Base-by-base conservation (phyloP, 2,797 vertebrate genomes). In the Aldrovandia affinis region DNA sequence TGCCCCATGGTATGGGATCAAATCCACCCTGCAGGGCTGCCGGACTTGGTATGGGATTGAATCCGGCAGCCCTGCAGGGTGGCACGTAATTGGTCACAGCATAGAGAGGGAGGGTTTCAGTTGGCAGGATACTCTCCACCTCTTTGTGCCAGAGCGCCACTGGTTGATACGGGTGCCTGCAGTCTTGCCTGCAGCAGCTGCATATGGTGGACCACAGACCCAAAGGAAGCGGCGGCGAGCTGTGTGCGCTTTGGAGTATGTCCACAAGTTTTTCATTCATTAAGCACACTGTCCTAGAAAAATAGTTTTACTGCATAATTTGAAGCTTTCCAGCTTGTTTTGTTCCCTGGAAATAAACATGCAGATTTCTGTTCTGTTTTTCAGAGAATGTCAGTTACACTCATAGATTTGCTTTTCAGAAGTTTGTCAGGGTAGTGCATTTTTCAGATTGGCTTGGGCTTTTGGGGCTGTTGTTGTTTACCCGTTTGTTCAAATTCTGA, bases 211-310 rank as follows among this genome's bases (percentile, higher is more conserved):
- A n/a, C n/a, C n/a, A n/a, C n/a, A n/a, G n/a, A n/a, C n/a, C 22
- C n/a, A 80, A 84, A 14, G 28, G 2, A 22, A 14, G 10, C 5
- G 2, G 18, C 54, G n/a, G n/a, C n/a, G n/a, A n/a, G n/a, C n/a
- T n/a, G n/a, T n/a, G n/a, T n/a, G n/a, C n/a, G n/a, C n/a, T n/a
- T n/a, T n/a, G n/a, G n/a, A n/a, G n/a, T n/a, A n/a, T n/a, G 52
- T 30, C 33, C n/a, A 25, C 36, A 18, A 15, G 12, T 78, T 50
- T 20, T 39, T 81, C 44, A 79, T 77, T 85, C 65, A n/a, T 85
- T 81, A 73, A 84, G 52, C 33, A 36, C 36, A 55, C 44, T 84
- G 78, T 80, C 63, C 83, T 70, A 80, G 78, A n/a, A n/a, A n/a
- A n/a, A 68, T 81, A 70, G 7, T 84, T 30, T n/a, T 44, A 70